Evolutionary conservation across 2,888 invertebrate species (phyloP).

Genomic region (Diloba caeruleocephala): DNA sequence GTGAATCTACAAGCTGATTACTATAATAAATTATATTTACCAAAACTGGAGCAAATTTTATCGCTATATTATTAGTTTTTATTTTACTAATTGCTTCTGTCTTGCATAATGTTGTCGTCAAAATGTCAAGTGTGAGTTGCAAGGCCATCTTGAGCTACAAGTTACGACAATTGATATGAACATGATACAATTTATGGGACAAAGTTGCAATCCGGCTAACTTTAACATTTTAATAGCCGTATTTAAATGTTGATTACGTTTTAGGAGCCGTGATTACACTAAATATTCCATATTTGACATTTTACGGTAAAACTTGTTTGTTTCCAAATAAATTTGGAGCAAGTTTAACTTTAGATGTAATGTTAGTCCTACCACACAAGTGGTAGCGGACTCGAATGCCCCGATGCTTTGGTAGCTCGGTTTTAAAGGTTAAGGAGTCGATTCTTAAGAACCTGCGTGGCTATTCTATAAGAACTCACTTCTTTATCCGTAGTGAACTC

Average conservation of each 20-base stretch:
- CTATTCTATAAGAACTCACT: no score
- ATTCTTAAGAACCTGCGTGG: no score
- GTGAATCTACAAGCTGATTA: background rate
- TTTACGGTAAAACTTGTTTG: background rate
- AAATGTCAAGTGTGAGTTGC: constrained; percentile 62
- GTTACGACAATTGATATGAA: constrained; percentile 35
- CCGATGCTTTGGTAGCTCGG: no score
- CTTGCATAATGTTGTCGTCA: constrained; percentile 29
- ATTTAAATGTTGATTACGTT: background rate
- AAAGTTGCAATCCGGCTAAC: constrained; percentile 12
- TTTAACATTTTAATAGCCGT: constrained; percentile 20
- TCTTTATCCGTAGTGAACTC: no score
- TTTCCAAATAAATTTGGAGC: background rate
- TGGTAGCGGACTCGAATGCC: no score
- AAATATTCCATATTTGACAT: constrained; percentile 3
- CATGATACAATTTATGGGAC: constrained; percentile 21
- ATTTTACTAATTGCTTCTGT: constrained; percentile 3
- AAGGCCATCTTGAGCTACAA: constrained; percentile 43
- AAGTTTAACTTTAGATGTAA: background rate
- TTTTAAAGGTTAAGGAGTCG: no score
- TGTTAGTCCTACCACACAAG: no score
- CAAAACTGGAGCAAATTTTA: constrained; percentile 28
- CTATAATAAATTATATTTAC: constrained; percentile 5
- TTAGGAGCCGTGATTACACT: background rate
- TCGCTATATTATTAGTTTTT: no score